phyloP scores from a whole-genome alignment of 2,888 invertebrate genomes.

The Eilema griseolum region DNA sequence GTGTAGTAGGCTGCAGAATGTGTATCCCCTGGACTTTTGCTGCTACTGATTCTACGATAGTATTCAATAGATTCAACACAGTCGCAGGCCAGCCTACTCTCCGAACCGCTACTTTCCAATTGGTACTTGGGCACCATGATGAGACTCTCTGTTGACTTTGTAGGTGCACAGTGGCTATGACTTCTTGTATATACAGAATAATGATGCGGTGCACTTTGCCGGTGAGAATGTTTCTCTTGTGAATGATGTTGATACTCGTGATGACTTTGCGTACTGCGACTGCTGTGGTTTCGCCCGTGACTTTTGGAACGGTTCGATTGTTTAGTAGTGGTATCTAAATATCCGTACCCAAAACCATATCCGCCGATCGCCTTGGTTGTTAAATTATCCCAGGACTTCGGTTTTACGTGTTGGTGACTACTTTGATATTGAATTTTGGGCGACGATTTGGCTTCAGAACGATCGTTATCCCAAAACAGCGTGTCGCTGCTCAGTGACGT shows the following conservation, averaged over 20 bases:
- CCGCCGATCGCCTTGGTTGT: constrained; percentile 95
- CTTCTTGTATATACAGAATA: constrained; percentile 81
- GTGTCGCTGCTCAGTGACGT: constrained; percentile 95
- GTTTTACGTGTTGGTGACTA: constrained; percentile 87
- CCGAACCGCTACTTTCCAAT: constrained; percentile 87
- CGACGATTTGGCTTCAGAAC: constrained; percentile 76
- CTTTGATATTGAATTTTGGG: constrained; percentile 84
- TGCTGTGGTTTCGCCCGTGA: constrained; percentile 85
- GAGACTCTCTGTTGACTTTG: constrained; percentile 94
- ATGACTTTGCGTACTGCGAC: constrained; percentile 87
- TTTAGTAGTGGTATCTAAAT: constrained; percentile 89
- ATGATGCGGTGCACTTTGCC: constrained; percentile 79
- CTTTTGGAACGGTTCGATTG: constrained; percentile 78
- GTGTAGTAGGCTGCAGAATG: constrained; percentile 76
- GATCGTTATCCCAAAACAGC: constrained; percentile 92
- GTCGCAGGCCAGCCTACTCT: constrained; percentile 91
- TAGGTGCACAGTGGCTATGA: constrained; percentile 88
- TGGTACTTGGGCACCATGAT: constrained; percentile 90
- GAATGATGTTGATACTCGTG: constrained; percentile 79
- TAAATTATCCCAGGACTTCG: constrained; percentile 96
- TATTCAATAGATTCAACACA: constrained; percentile 86
- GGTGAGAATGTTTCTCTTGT: constrained; percentile 79
- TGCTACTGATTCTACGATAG: constrained; percentile 70
- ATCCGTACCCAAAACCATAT: constrained; percentile 95
- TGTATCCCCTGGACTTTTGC: constrained; percentile 72